These are phyloP conservation scores for Gobius niger DNA, from an alignment of 2,113 vertebrate genomes.

Conservation along the genomic window DNA sequence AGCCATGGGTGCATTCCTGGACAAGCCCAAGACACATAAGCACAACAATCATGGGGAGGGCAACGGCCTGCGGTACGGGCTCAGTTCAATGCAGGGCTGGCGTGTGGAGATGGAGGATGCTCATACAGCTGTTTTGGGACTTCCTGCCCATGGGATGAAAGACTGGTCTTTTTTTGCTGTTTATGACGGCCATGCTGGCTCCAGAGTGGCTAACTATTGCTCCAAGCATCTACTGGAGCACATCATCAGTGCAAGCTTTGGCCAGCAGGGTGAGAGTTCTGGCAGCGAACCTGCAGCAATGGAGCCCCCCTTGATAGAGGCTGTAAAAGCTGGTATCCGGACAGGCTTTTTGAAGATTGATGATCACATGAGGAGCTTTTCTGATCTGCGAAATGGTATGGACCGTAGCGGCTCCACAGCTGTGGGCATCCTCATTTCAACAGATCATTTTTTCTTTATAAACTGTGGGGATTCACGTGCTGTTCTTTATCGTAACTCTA, in stretches of 20 bases:
- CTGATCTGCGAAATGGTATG: constrained; percentile 95
- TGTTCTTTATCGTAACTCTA: constrained; percentile 89
- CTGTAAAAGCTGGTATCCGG: constrained; percentile 92
- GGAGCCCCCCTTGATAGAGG: constrained; percentile 84
- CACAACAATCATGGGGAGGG: constrained; percentile 92
- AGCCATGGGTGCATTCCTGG: constrained; percentile 98
- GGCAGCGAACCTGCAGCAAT: constrained; percentile 65
- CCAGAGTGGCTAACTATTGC: constrained; percentile 96
- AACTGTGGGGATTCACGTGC: constrained; percentile 98
- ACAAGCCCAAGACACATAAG: constrained; percentile 99
- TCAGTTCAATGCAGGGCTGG: constrained; percentile 99
- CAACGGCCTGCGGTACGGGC: constrained; percentile 90
- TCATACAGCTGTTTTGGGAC: constrained; percentile 92
- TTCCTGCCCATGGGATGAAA: constrained; percentile 87
- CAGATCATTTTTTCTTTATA: constrained; percentile 94
- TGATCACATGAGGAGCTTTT: constrained; percentile 98
- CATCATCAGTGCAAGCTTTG: constrained; percentile 79
- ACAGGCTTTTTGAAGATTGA: constrained; percentile 97
- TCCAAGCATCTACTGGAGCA: constrained; percentile 95
- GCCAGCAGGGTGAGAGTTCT: constrained; percentile 67
- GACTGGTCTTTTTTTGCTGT: constrained; percentile 99
- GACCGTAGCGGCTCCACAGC: constrained; percentile 98
- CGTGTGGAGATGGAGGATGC: constrained; percentile 99
- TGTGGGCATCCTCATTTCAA: constrained; percentile 92
- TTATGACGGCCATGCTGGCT: constrained; percentile 97